phyloP scores from a whole-genome alignment of 2,888 invertebrate genomes.

The Cryptophagus acutangulus region DNA sequence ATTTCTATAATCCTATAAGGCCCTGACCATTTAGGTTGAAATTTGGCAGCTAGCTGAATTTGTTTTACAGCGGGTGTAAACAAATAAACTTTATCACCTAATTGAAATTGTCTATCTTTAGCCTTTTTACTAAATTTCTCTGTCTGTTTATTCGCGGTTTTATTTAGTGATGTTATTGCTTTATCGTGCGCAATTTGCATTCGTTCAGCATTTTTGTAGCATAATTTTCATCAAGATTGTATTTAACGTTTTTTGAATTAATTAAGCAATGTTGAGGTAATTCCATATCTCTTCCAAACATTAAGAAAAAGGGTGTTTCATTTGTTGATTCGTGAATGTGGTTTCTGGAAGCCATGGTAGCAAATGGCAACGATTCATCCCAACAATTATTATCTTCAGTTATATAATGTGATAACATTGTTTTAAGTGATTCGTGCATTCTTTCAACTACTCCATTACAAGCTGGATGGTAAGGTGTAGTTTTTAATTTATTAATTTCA shows the following conservation, averaged over 20 bases:
- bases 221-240: constrained; percentile 13
- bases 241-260: constrained; percentile 10
- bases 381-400: constrained; percentile 25
- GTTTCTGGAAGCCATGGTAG: constrained; percentile 26
- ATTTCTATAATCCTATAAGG: constrained; percentile 5
- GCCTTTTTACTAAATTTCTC: constrained; percentile 2
- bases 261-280: constrained; percentile 15
- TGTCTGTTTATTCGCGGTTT: background rate
- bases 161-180: constrained; percentile 6
- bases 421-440: constrained; percentile 30
- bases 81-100: constrained; percentile 12
- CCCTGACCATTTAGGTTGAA: background rate
- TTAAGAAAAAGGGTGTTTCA: constrained; percentile 24
- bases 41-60: constrained; percentile 2
- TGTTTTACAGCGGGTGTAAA: background rate
- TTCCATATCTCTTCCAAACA: constrained; percentile 18
- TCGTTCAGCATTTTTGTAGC: constrained; percentile 8
- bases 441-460: constrained; percentile 35
- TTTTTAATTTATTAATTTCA: constrained; percentile 27
- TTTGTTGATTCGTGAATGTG: constrained; percentile 20
- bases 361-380: constrained; percentile 31
- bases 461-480: constrained; percentile 32
- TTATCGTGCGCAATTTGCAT: constrained; percentile 9
- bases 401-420: constrained; percentile 31
- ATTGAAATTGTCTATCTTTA: constrained; percentile 1